Evolutionary conservation across 1,140 invertebrate genomes (phyloP).

Genomic region (Zaprionus davidi): DNA sequence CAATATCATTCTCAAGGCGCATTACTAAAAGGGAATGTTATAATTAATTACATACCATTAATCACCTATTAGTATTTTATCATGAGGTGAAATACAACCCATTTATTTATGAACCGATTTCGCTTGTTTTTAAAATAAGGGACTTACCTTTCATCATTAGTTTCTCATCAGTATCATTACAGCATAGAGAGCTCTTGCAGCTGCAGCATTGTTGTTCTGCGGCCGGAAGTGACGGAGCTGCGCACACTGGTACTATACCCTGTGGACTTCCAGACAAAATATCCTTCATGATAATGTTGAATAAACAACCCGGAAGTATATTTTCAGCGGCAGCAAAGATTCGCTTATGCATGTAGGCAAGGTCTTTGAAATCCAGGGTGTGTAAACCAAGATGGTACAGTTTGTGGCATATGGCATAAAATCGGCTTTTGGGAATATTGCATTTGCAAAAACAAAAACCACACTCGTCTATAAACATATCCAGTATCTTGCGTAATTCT

Average conservation of each 20-base stretch:
- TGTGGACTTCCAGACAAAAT: conserved; percentile 28
- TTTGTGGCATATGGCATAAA: conserved; percentile 70
- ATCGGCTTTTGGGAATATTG: conserved; percentile 66
- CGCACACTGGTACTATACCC: not conserved
- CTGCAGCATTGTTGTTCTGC: conserved; percentile 49
- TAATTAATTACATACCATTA: conserved; percentile 4
- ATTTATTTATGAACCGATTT: not conserved
- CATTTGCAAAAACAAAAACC: conserved; percentile 73
- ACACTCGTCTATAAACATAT: conserved; percentile 69
- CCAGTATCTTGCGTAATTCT: conserved; percentile 67
- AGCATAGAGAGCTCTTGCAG: conserved; percentile 63
- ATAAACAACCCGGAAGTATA: conserved; percentile 63
- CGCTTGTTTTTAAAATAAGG: not conserved
- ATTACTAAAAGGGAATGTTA: conserved; percentile 36
- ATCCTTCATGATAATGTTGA: conserved; percentile 69
- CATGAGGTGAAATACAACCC: too few species aligned
- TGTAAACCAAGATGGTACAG: conserved; percentile 62
- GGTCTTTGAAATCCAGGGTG: conserved; percentile 61
- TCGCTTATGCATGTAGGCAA: conserved; percentile 68
- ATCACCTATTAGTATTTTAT: not conserved
- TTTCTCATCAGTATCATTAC: conserved; percentile 43
- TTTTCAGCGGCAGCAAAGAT: conserved; percentile 68
- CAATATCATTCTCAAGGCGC: conserved; percentile 61
- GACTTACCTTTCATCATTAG: conserved; percentile 43
- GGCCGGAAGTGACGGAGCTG: not conserved